Base-by-base conservation (phyloP, 2,797 vertebrate species). In the Manis crassicaudata region DNA sequence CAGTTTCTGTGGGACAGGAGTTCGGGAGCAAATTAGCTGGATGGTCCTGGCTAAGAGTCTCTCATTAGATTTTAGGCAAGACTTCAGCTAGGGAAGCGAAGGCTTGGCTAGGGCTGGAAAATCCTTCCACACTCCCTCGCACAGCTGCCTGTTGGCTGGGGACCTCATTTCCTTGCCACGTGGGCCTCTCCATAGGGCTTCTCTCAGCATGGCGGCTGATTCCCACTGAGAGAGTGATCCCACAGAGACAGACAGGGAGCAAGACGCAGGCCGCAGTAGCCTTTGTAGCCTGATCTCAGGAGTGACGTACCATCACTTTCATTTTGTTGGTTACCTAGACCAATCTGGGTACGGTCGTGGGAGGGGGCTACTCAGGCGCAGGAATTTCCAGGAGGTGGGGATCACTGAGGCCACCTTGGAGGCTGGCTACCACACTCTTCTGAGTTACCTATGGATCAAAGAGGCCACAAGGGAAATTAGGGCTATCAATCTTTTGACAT, bases 331-430 rank as follows among this genome's bases (percentile, higher is more conserved):
- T 23, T 43, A 12, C 65, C 11, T 35, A 10, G 68, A 43, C 67
- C 21, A 35, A 21, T 46, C 11, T 29, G 5, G 29, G 46, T 35
- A 62, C 50, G 5, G 2, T 20, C 10, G 56, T 20, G 85, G 13
- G 37, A 14, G n/a, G 23, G 11, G n/a, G 11, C 11, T 2, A 1
- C 68, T 21, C 3, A 12, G 17, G 3, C 54, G 21, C 1, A 8
- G 3, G 43, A 29, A 21, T 17, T 21, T 46, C 50, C 43, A 77
- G 85, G 29, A 27, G 43, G 18, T 35, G 6, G 54, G 32, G 29
- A 6, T 73, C 12, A 12, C 4, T 62, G 46, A 46, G 58, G 27
- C 12, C 13, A 2, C n/a, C 54, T 23, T 52, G 43, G 81, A 81
- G 67, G 29, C 29, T 18, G 18, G 6, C 43, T 77, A 14, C 32